phyloP scores from a whole-genome alignment of 1,140 invertebrate genomes.

The Pogonomyrmex californicus region DNA sequence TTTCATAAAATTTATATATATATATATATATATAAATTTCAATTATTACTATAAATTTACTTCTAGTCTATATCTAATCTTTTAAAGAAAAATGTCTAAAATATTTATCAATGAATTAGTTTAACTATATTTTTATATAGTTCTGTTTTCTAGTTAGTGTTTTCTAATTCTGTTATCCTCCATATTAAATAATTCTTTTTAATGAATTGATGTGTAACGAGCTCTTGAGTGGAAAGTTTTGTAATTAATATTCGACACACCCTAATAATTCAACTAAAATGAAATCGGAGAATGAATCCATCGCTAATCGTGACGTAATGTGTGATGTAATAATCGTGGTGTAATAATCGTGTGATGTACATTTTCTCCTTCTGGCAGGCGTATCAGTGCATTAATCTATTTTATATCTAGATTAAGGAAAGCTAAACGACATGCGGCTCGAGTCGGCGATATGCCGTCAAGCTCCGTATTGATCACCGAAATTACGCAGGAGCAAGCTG shows the following conservation, averaged over 20 bases:
- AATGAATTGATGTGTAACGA: not conserved
- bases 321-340: slow-evolving; percentile 13
- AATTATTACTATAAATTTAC: not conserved
- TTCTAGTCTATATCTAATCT: not conserved
- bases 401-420: slow-evolving; percentile 19
- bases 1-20: too few relatives aligned
- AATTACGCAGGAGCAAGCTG: not conserved
- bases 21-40: not conserved
- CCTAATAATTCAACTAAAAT: not conserved
- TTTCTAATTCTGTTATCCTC: not conserved
- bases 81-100: not conserved
- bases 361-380: not conserved
- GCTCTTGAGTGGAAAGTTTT: not conserved
- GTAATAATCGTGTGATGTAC: slow-evolving; percentile 20
- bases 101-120: not conserved
- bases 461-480: not conserved
- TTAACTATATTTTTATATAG: not conserved
- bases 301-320: slow-evolving; percentile 5
- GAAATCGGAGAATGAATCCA: slow-evolving; percentile 18
- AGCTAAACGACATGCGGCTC: not conserved
- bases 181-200: not conserved
- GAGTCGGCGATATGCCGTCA: slow-evolving; percentile 15
- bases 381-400: slow-evolving; percentile 6
- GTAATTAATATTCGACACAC: not conserved
- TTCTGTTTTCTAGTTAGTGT: too few relatives aligned